Base-by-base conservation (phyloP, 2,797 vertebrate genomes). In the Rhyacichthys aspro region DNA sequence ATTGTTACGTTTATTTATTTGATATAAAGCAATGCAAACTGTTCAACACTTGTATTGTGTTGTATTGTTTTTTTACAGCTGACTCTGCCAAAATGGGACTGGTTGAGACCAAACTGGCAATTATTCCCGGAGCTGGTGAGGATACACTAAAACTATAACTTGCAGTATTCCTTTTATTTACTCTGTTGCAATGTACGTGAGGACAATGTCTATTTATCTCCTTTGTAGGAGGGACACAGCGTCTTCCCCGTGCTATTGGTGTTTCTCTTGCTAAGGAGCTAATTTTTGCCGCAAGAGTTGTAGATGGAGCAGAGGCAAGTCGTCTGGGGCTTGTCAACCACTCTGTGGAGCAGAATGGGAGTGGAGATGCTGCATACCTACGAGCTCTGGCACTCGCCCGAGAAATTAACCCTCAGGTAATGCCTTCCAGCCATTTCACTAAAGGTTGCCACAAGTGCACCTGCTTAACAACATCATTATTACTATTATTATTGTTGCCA, bases 51-150 rank as follows among this genome's bases (percentile, higher is more conserved):
- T 28, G 23, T 28, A 28, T 28, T 48, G 15, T 34, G 9, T 11
- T 34, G 11, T 52, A 38, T 52, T 50, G 36, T 2, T 52, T 36
- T 53, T 89, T 78, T 85, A 47, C 55, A 98, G 96, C 95, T 11
- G 86, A 92, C 57, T 89, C 92, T 77, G 95, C 97, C 10, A 98
- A 98, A 89, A 95, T 99, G 96, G 97, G 97, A 61, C 88, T 99
- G 5, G 95, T 98, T 59, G 97, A 99, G 89, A 93, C 97, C 8
- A 97, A 96, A 84, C 76, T 99, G 70, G 97, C 96, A 0, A 98
- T 99, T 63, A 99, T 99, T 89, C 97, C 97, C 32, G 97, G 97
- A 81, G 96, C 93, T 93, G 96, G 96, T 98, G 92, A 89, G 92
- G 36, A 17, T 1, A 37, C 42, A 16, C 36, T 18, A 19, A 38